These are phyloP conservation scores for Setophaga kirtlandii DNA, from an alignment of 2,113 vertebrate genomes.

Conservation along the genomic window DNA sequence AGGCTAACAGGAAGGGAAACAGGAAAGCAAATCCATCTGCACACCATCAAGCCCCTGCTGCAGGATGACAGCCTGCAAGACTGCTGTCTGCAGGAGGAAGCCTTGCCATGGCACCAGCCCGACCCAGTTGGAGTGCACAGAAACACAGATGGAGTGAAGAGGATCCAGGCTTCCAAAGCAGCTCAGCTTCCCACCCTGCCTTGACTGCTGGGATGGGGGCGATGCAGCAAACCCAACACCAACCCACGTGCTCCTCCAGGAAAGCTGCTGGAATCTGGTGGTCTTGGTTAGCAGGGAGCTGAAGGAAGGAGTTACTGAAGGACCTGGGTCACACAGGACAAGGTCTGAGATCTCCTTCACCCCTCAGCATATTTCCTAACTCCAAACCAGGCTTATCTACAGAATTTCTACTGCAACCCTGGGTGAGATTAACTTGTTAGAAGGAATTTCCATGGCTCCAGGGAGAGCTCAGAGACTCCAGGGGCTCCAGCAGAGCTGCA, in stretches of 20 bases:
- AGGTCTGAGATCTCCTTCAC: background rate
- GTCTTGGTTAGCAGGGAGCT: background rate
- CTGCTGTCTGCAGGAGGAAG: background rate
- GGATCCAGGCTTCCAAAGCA: background rate
- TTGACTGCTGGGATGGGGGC: background rate
- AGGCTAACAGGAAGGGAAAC: background rate
- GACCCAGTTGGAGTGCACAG: background rate
- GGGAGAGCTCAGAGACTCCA: background rate
- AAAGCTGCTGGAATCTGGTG: background rate
- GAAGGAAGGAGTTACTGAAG: background rate
- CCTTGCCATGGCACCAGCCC: slow-evolving; percentile 16
- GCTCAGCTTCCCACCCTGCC: background rate
- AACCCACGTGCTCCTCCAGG: fast-evolving
- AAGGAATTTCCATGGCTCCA: background rate
- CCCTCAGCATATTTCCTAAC: background rate
- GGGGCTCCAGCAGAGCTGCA: background rate
- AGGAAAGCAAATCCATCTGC: background rate
- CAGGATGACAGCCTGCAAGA: background rate
- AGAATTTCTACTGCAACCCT: background rate
- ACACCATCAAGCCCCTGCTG: background rate
- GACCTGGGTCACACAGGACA: background rate
- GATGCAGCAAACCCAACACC: background rate
- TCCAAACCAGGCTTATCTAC: background rate
- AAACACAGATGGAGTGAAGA: background rate
- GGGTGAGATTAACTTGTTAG: background rate